phyloP scores from a whole-genome alignment of 2,888 invertebrate species.

The Lochmaea crataegi region DNA sequence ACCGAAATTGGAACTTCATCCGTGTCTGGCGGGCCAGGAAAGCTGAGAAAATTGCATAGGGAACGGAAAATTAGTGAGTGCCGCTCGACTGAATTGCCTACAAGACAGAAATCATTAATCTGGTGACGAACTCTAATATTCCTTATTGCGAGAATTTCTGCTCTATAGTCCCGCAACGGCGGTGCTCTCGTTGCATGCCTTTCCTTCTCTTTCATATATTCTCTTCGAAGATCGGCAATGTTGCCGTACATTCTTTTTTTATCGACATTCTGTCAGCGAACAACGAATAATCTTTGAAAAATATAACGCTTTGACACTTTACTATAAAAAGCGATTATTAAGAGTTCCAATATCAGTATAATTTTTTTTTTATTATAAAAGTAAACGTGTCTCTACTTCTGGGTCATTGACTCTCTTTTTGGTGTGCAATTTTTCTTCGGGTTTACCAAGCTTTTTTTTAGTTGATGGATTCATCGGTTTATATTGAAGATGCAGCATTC shows the following conservation, averaged over 20 bases:
- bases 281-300: not conserved
- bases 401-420: no score
- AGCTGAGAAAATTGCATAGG: slow-evolving; percentile 41
- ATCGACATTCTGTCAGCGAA: not conserved
- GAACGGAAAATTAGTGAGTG: slow-evolving; percentile 57
- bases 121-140: slow-evolving; percentile 50
- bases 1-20: slow-evolving; percentile 31
- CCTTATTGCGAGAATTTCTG: slow-evolving; percentile 47
- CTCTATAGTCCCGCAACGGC: slow-evolving; percentile 20
- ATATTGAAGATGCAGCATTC: no score
- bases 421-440: no score
- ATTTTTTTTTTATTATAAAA: no score
- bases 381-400: no score
- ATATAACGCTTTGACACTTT: not conserved
- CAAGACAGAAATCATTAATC: slow-evolving; percentile 57
- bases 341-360: no score
- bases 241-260: slow-evolving; percentile 12
- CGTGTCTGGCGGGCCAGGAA: slow-evolving; percentile 26
- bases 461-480: no score
- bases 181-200: slow-evolving; percentile 20
- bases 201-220: slow-evolving; percentile 26
- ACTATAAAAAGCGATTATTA: no score
- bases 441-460: no score
- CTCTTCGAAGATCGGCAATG: not conserved
- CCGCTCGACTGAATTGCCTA: slow-evolving; percentile 42